phyloP scores from a whole-genome alignment of 1,140 invertebrate genomes.

The Atta texana region DNA sequence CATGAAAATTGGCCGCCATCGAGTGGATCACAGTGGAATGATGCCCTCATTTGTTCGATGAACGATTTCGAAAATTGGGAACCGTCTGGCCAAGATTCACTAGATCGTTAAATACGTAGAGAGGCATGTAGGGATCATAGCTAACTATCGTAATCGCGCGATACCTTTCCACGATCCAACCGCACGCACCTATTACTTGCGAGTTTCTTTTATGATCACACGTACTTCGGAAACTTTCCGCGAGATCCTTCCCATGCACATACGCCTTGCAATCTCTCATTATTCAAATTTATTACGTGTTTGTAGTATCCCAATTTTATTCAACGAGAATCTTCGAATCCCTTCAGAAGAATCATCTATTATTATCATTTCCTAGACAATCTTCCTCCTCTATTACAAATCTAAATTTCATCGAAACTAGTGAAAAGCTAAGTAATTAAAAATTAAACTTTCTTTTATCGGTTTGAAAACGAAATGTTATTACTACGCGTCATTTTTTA shows the following conservation, averaged over 20 bases:
- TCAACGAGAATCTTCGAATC: background rate
- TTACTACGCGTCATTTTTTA: background rate
- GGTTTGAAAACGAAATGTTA: background rate
- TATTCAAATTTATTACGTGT: conserved; percentile 32
- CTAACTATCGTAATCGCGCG: conserved; percentile 12
- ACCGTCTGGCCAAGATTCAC: background rate
- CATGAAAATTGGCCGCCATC: conserved; percentile 18
- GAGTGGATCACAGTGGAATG: background rate
- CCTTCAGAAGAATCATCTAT: background rate
- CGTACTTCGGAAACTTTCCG: background rate
- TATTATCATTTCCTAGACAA: conserved; percentile 21
- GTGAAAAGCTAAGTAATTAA: too few species aligned
- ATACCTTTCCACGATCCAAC: conserved; percentile 10
- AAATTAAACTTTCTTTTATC: too few species aligned
- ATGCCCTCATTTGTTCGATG: conserved; percentile 29
- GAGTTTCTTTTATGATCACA: conserved; percentile 14
- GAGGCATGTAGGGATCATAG: background rate
- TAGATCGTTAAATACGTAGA: conserved; percentile 35
- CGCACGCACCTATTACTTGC: conserved; percentile 10
- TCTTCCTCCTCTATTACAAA: background rate
- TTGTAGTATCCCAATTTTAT: conserved; percentile 25
- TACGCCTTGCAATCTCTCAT: background rate
- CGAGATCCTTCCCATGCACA: background rate
- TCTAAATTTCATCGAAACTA: background rate
- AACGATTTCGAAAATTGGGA: conserved; percentile 45